Evolutionary conservation across 2,888 invertebrate genomes (phyloP).

Genomic region (Thecocarcelia acutangulata): DNA sequence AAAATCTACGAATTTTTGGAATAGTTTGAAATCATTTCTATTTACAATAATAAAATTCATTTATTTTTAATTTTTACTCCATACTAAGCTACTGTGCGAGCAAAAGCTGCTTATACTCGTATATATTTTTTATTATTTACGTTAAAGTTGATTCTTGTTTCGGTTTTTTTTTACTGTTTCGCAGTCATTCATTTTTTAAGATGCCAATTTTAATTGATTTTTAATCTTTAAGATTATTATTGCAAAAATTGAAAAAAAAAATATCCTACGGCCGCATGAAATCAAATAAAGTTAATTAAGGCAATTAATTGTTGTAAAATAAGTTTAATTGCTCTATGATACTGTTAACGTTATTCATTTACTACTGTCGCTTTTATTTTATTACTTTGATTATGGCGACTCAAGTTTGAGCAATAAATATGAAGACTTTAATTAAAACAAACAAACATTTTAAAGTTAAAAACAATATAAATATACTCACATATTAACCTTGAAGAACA

Average conservation of each 20-base stretch:
- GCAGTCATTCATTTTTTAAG: slow-evolving; percentile 30
- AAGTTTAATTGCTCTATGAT: slow-evolving; percentile 59
- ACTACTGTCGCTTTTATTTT: slow-evolving; percentile 12
- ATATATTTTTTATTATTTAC: slow-evolving; percentile 56
- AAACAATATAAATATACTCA: not conserved
- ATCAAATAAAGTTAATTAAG: slow-evolving; percentile 68
- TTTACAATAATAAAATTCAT: not conserved
- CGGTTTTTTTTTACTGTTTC: slow-evolving; percentile 16
- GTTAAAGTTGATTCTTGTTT: slow-evolving; percentile 6
- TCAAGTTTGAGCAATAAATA: slow-evolving; percentile 1
- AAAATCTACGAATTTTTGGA: too few relatives aligned
- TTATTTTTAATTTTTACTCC: not conserved
- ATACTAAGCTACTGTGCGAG: slow-evolving; percentile 18
- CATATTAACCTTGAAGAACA: slow-evolving; percentile 55
- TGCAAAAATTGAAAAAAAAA: slow-evolving; percentile 11
- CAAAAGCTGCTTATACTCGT: slow-evolving; percentile 17
- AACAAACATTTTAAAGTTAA: not conserved
- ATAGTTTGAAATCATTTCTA: too few relatives aligned
- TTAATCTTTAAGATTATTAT: slow-evolving; percentile 75
- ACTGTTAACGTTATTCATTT: slow-evolving; percentile 34
- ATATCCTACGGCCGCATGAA: slow-evolving; percentile 57
- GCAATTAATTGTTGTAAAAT: slow-evolving; percentile 68
- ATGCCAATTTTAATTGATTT: slow-evolving; percentile 80
- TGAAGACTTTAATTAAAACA: slow-evolving; percentile 24
- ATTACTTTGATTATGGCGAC: slow-evolving; percentile 9